Evolutionary conservation across 2,113 vertebrate genomes (phyloP).

Genomic region (Phocoena phocoena): DNA sequence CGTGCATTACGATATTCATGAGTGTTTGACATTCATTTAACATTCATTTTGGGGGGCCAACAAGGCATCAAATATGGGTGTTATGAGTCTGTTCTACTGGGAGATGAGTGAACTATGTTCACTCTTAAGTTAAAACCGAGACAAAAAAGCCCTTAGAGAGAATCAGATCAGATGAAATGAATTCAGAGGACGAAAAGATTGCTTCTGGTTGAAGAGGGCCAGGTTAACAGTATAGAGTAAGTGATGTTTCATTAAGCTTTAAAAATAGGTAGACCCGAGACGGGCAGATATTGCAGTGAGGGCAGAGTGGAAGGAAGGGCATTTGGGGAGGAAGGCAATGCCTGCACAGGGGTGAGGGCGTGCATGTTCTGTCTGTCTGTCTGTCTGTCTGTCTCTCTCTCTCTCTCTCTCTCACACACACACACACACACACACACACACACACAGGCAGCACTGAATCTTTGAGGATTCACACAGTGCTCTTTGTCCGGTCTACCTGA

Average conservation of each 20-base stretch:
- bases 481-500: background rate
- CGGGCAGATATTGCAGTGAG: background rate
- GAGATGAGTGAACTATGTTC: background rate
- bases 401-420: too few relatives aligned
- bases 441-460: background rate
- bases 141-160: background rate
- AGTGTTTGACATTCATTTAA: background rate
- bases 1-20: background rate
- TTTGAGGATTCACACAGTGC: background rate
- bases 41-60: background rate
- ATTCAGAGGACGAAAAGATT: background rate
- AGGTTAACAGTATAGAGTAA: background rate
- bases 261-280: background rate
- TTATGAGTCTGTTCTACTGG: background rate
- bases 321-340: background rate
- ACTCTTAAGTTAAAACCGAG: background rate
- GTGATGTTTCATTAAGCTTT: background rate
- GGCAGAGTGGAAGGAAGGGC: accelerated
- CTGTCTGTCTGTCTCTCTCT: too few relatives aligned
- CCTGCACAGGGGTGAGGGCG: accelerated
- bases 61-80: background rate
- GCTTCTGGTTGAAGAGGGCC: background rate
- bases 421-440: background rate
- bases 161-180: background rate
- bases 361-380: background rate